Base-by-base conservation (phyloP, 2,113 vertebrate species). In the Eidolon helvum region DNA sequence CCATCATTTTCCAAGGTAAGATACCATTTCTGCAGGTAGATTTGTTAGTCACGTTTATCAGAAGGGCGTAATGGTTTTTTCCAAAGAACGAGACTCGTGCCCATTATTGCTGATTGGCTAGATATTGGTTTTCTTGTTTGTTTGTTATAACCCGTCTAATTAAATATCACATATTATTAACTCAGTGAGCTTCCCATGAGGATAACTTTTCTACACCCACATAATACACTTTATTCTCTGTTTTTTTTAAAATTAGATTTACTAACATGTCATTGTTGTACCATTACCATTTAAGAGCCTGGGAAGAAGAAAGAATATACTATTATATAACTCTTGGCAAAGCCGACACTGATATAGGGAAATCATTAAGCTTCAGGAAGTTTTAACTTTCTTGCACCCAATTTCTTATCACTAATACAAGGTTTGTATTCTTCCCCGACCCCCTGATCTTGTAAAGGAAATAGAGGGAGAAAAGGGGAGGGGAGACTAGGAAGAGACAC, bases 241-340 rank as follows among this genome's bases (percentile, higher is more conserved):
- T 53, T 94, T 97, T 97, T 95, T 94, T 86, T 97, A n/a, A n/a
- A n/a, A 92, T 96, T 96, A 94, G 92, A 96, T 95, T 94, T 95
- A 90, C 87, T 91, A 94, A 96, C 80, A 83, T 95, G 93, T 88
- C 75, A 85, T 92, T 98, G 90, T 96, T 97, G 88, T 94, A 66
- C 84, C 86, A 92, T 97, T 96, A 97, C 86, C 71, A 59, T 93
- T 90, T 97, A 97, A 93, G 63, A 88, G 85, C 72, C 95, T 43
- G 48, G 93, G 94, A 95, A 96, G 94, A 83, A 94, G 93, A 93
- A 97, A 85, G 71, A 96, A 50, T 71, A 91, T 0, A 7, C 48
- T 92, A 91, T 95, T 97, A 91, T 89, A 83, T 63, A 95, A 95
- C 85, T 96, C 77, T 96, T 96, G 94, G 94, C 80, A 97, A 95